phyloP scores from a whole-genome alignment of 2,113 vertebrate species.

The Paralichthys olivaceus region DNA sequence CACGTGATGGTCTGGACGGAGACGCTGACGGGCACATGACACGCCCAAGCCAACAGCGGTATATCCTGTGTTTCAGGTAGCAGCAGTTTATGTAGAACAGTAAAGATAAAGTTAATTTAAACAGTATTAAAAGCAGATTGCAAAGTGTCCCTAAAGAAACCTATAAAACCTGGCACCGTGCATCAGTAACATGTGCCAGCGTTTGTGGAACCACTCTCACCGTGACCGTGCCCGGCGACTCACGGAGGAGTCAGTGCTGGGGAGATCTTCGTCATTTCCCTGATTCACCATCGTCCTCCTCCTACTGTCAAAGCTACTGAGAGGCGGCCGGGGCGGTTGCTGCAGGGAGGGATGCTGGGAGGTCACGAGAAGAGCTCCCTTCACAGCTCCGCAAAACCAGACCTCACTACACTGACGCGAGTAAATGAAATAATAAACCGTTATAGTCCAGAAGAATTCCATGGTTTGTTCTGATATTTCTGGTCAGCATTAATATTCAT shows the following conservation, averaged over 20 bases:
- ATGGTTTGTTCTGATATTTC: not conserved
- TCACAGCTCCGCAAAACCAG: conserved; percentile 4
- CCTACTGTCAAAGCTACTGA: conserved; percentile 52
- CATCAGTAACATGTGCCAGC: conserved; percentile 7
- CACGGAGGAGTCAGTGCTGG: conserved; percentile 41
- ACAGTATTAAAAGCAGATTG: conserved; percentile 4
- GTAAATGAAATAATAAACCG: not conserved
- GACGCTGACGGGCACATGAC: conserved; percentile 18
- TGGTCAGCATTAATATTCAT: not conserved
- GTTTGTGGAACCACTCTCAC: conserved; percentile 30
- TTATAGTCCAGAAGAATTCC: not conserved
- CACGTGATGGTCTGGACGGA: conserved; percentile 51
- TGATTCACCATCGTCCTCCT: conserved; percentile 71
- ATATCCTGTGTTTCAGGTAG: not conserved
- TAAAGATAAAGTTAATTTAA: not conserved
- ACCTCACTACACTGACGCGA: too few relatives aligned
- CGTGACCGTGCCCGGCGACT: conserved; percentile 48
- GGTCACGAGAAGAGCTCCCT: conserved; percentile 30
- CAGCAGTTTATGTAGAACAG: not conserved
- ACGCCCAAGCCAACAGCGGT: not conserved
- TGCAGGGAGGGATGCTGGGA: conserved; percentile 44
- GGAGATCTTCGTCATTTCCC: conserved; percentile 67
- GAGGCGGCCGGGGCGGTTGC: conserved; percentile 55
- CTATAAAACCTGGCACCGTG: conserved; percentile 5
- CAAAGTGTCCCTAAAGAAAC: not conserved